Conservation (phyloP, 2,113 vertebrate species). For the Mohoua ochrocephala region DNA sequence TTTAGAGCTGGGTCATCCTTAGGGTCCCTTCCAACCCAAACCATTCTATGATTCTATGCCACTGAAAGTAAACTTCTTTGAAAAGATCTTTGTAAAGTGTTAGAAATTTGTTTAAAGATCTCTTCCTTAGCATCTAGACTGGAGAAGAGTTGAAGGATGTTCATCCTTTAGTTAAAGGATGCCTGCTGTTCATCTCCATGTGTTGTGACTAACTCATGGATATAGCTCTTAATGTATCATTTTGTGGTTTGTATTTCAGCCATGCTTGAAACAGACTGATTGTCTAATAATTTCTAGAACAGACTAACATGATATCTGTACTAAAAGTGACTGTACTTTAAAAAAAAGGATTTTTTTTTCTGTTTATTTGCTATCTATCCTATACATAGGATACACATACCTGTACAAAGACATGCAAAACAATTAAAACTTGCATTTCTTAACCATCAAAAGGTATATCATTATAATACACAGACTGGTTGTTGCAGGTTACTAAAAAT, state of each 20-base stretch:
- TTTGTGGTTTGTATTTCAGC: not conserved
- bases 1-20: not conserved
- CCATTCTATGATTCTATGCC: not conserved
- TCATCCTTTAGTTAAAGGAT: not conserved
- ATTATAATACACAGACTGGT: not conserved
- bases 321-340: not conserved
- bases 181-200: not conserved
- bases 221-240: not conserved
- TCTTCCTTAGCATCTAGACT: not conserved
- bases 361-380: rapidly evolving
- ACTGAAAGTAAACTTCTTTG: not conserved
- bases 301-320: not conserved
- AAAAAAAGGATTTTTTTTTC: not conserved
- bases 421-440: not conserved
- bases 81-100: not conserved
- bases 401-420: not conserved
- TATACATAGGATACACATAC: not conserved
- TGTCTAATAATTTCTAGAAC: not conserved
- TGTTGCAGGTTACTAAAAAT: not conserved
- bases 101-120: not conserved
- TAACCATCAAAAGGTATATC: not conserved
- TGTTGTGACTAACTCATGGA: not conserved
- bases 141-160: not conserved
- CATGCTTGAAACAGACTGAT: not conserved
- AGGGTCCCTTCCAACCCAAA: not conserved